Evolutionary conservation across 2,797 vertebrate species (phyloP), one percentile per base, ranked within the genome.

Genomic region (Adrianichthys oophorus): DNA sequence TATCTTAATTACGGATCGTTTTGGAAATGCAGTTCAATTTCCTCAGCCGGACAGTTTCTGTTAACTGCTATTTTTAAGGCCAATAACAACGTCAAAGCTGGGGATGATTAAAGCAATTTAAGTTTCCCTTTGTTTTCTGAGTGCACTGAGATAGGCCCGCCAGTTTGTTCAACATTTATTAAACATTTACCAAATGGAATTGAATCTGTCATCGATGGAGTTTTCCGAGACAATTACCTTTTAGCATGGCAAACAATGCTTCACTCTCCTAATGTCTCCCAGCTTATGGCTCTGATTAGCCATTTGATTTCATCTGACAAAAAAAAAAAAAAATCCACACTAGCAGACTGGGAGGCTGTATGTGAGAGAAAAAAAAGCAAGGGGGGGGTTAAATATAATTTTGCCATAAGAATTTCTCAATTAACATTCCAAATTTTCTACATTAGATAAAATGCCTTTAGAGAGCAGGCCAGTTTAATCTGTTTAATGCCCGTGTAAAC

Each of bases 91-190:
- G 93, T 95, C 94, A 96, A 95, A 94, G 93, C 92, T 82, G 85
- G 82, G 89, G 92, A 93, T 95, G 95, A 99, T 98, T 96, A 97
- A 96, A 96, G 94, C 95, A 97, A 97, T 99, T 99, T 96, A 95
- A 96, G 94, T 92, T 95, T 95, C 90, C 92, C 91, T 95, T 96
- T 97, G 95, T 97, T 98, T 98, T 93, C 86, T 62, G 85, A 94
- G 95, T 92, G 79, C 86, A 86, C 89, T 87, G 82, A 93, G 93
- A 95, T 94, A 93, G 44, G 67, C 78, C 78, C 71, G 90, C 86
- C 90, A 96, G 94, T 95, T 96, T 95, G 93, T 89, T 92, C 91
- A 95, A 92, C 92, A 93, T 94, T 95, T 96, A 96, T 96, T 96
- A 95, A 98, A 95, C 91, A 93, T 93, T 91, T 94, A 92, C 92